These are phyloP conservation scores for Perccottus glenii DNA, from an alignment of 2,113 vertebrate species.

Conservation along the genomic window DNA sequence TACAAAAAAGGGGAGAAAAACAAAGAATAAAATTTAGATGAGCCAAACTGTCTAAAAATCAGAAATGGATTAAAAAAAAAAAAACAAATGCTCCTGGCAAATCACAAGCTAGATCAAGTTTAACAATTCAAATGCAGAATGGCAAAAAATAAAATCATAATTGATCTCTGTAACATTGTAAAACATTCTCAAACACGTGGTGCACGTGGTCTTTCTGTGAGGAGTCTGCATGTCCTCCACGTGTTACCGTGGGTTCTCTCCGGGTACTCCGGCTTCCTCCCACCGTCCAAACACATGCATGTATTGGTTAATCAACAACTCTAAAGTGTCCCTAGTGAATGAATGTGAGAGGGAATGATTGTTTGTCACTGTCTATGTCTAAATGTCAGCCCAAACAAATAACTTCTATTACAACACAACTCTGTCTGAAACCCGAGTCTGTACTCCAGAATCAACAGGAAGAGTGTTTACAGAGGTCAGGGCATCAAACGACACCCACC, in stretches of 20 bases:
- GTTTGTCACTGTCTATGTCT: too few species aligned
- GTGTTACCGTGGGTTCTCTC: too few species aligned
- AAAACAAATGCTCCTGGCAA: too few species aligned
- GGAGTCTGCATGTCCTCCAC: too few species aligned
- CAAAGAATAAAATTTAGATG: not conserved
- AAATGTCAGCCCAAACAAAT: too few species aligned
- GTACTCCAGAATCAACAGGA: conserved; percentile 4
- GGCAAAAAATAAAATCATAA: conserved; percentile 38
- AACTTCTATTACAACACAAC: conserved; percentile 26
- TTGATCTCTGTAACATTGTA: conserved; percentile 28
- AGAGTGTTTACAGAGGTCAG: not conserved
- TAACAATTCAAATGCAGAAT: conserved; percentile 34
- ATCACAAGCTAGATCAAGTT: conserved; percentile 30
- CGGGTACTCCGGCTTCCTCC: too few species aligned
- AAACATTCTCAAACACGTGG: conserved; percentile 52
- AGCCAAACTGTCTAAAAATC: not conserved
- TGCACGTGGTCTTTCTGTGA: too few species aligned
- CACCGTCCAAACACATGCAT: too few species aligned
- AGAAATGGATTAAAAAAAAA: not conserved
- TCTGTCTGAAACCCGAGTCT: conserved; percentile 12
- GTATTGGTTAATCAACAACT: too few species aligned
- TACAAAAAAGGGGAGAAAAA: conserved; percentile 50
- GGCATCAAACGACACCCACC: conserved; percentile 69
- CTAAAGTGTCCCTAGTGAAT: too few species aligned
- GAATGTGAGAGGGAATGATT: too few species aligned